These are phyloP conservation scores for Podilymbus podiceps DNA, from an alignment of 2,113 vertebrate species.

Conservation along the genomic window DNA sequence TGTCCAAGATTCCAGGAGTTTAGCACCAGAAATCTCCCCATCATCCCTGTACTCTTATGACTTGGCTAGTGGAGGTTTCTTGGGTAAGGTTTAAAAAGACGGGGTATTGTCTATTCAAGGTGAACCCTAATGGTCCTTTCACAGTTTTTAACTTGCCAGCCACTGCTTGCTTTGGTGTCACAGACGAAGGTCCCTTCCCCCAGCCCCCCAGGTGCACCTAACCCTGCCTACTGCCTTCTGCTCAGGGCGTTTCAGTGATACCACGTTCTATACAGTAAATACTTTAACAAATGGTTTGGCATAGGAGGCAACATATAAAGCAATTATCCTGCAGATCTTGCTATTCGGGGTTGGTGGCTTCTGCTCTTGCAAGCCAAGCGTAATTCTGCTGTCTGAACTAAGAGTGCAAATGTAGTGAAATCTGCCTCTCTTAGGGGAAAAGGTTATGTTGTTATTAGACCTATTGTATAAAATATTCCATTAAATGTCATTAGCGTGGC, in stretches of 20 bases:
- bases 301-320: not conserved
- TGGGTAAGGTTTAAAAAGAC: not conserved
- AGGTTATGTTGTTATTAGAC: constrained; percentile 2
- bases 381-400: not conserved
- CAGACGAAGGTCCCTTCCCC: not conserved
- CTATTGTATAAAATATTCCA: not conserved
- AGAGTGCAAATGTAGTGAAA: not conserved
- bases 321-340: not conserved
- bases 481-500: not conserved
- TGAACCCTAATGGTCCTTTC: not conserved
- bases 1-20: not conserved
- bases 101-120: not conserved
- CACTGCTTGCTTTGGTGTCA: not conserved
- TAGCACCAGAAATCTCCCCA: not conserved
- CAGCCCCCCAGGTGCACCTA: not conserved
- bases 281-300: not conserved
- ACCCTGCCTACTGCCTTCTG: not conserved
- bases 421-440: not conserved
- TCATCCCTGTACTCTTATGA: not conserved
- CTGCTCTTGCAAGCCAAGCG: not conserved
- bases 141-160: not conserved
- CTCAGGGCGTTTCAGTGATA: not conserved
- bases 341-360: not conserved
- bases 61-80: not conserved
- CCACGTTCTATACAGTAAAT: not conserved